Evolutionary conservation across 2,113 vertebrate species (phyloP), one percentile per base, ranked within the genome.

Genomic region (Esox niger): DNA sequence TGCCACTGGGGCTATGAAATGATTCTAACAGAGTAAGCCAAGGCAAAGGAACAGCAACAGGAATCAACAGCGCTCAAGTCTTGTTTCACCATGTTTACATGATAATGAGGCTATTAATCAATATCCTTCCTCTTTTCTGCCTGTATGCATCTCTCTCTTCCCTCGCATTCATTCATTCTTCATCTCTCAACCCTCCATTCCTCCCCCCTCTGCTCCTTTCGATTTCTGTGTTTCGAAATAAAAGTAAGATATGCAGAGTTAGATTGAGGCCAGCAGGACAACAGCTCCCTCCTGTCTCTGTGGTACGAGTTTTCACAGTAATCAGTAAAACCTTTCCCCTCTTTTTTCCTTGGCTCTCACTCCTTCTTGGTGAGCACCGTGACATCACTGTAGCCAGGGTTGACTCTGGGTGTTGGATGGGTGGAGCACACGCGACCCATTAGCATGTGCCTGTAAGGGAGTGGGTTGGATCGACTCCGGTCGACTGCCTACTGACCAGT

Each of bases 381-480:
- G 23, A 56, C 54, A 56, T 56, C 25, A 25, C 4, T 13, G 21
- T 25, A 33, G 32, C 21, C 21, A 54, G 6, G 49, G 17, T 66
- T 68, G 17, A 3, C 32, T 55, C 20, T 35, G 27, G 3, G 8
- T 65, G 52, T 70, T 26, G 61, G 32, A 71, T 60, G 55, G 62
- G 52, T 58, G 29, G 21, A 23, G 13, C 9, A 23, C 33, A 52
- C 62, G 55, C n/a, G 7, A 33, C 32, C 32, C 32, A 33, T 38
- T 2, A 3, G 13, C 15, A 13, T 38, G 35, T 15, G 35, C 15
- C 10, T 17, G 13, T 38, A 2, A 2, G 11, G 10, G 35, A 74
- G 35, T 11, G 2, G 0, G 2, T 38, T 10, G 47, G 20, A n/a
- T n/a, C 21, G 47, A 43, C 38, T 43, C 38, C 17, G 38, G 38